Evolutionary conservation across 2,797 vertebrate genomes (phyloP), one percentile per base, ranked within the genome.

Genomic region (Hydrocynus forskahlii): DNA sequence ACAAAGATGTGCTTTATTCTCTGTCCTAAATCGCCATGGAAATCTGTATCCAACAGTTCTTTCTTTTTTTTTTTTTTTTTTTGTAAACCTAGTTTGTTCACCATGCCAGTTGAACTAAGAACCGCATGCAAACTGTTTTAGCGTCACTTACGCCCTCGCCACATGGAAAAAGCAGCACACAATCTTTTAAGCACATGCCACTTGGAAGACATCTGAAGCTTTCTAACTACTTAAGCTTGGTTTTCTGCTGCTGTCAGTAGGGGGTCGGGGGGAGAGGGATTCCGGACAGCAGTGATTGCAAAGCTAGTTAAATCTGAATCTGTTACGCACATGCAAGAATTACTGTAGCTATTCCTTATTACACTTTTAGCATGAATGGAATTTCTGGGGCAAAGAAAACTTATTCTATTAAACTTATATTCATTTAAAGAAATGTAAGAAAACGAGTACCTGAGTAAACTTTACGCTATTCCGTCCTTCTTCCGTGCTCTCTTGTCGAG

Each of bases 391-490:
- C 72, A 23, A 7, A 14, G 67, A 74, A 69, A 35, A 35, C 35
- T 35, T 35, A 35, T 35, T 35, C 35, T 35, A 35, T 35, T 35
- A 35, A n/a, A 9, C 9, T n/a, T 54, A 74, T 62, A 71, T 64
- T 84, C 19, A 80, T 75, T 83, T 78, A 69, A 81, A 69, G 57
- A 83, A 82, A 78, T 77, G 80, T n/a, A 80, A 48, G 59, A 77
- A 84, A 82, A 76, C 68, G 85, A 82, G 63, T 88, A 86, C 87
- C 87, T 86, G 87, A 88, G 87, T 85, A 82, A 80, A 83, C 73
- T 54, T 81, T 84, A 78, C 62, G 73, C 86, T 82, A 82, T 67
- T 83, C 66, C 77, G 50, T 78, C 72, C 78, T 40, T 83, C 81
- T 60, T 81, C 68, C 84, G 84, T 55, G 68, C 76, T 60, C 14